Conservation (phyloP, 2,113 vertebrate genomes). For the Perca schrenkii region DNA sequence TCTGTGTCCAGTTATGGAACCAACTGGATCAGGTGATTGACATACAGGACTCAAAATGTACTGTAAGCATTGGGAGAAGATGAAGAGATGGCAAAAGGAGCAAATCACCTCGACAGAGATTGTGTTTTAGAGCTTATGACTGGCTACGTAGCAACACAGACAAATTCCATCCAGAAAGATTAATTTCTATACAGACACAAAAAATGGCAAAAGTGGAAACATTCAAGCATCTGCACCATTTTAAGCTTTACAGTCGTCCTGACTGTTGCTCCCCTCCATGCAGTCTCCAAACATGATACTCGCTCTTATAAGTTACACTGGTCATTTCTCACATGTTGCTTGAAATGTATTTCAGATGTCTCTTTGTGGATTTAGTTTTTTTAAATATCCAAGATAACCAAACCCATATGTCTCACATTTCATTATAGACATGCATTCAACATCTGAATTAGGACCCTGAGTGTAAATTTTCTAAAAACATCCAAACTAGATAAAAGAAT, state of each 20-base stretch:
- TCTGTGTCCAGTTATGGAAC: constrained; percentile 88
- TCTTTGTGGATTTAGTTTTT: background rate
- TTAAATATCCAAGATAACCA: background rate
- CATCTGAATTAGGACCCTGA: constrained; percentile 23
- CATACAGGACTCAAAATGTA: background rate
- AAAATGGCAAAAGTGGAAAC: constrained; percentile 20
- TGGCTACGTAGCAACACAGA: background rate
- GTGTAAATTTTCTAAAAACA: background rate
- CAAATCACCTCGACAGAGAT: constrained; percentile 8
- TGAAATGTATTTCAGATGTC: constrained; percentile 48
- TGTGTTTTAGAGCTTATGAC: constrained; percentile 10
- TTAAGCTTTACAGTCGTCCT: constrained; percentile 41
- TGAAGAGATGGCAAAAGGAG: constrained; percentile 28
- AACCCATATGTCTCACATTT: background rate
- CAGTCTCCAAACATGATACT: constrained; percentile 18
- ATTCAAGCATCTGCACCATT: constrained; percentile 40
- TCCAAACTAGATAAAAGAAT: constrained; percentile 13
- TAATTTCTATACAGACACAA: constrained; percentile 2
- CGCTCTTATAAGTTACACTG: constrained; percentile 49
- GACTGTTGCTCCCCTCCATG: constrained; percentile 36
- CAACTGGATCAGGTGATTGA: constrained; percentile 89
- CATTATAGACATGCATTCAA: background rate
- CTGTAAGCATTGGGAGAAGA: background rate
- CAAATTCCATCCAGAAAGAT: constrained; percentile 19
- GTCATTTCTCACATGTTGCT: constrained; percentile 49